Evolutionary conservation across 2,888 invertebrate genomes (phyloP), one percentile per base, ranked within the genome.

Genomic region (Tipula unca): DNA sequence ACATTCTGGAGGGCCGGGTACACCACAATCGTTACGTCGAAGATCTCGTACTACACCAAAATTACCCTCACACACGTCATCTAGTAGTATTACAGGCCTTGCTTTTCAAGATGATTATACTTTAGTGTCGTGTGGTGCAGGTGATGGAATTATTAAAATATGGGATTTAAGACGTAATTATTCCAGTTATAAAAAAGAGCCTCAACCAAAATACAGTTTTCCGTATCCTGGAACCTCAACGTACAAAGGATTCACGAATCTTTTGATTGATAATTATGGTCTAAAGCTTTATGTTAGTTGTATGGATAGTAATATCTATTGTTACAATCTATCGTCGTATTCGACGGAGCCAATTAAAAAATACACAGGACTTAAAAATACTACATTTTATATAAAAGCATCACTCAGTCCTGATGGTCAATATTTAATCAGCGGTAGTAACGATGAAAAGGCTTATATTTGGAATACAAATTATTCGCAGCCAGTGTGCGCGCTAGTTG

Each of bases 151-250:
- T 87, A 95, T 98, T 86, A 97, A 97, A 91, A 93, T 95, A 1
- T 97, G 97, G 97, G 98, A 98, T 90, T 89, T 97, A 35, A 92
- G 98, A 39, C 96, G 96, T 89, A 96, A 94, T 89, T 97, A 97
- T 89, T 93, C 92, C 13, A 92, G 92, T 3, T 93, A 93, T 88
- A 94, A 93, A 88, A 92, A 93, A 85, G 94, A 95, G 86, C 95
- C 96, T 0, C 88, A 94, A 82, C 94, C 97, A 0, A 94, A 94
- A 88, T 93, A 94, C 88, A 92, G 93, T 14, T 93, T 97, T 87
- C 94, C 95, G 0, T 96, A 96, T 89, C 92, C 93, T 48, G 96
- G 96, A 6, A 92, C 92, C 86, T 95, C 95, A 20, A 93, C 94
- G 0, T 91, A 91, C 87, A 93, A 93, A 87, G 96, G 96, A 0